Evolutionary conservation across 2,113 vertebrate species (phyloP), one percentile per base, ranked within the genome.

Genomic region (Mobula birostris): DNA sequence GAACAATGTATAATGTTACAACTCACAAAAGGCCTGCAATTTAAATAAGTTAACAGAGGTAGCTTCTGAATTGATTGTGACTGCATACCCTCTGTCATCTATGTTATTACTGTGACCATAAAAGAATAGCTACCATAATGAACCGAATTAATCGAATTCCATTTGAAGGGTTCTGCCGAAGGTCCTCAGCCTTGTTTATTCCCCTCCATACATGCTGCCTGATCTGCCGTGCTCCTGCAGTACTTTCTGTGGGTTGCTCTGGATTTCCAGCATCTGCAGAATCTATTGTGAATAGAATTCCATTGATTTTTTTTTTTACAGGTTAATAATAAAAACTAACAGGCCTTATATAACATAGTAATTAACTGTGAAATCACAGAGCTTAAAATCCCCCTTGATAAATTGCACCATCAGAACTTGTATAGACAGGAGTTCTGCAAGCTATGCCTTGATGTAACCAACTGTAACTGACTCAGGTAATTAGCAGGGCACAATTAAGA

Each of bases 11-110:
- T 88, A 63, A 36, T 92, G 36, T 72, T 24, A 72, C 90, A 92
- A 21, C 70, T 72, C 36, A 72, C 19, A 15, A 93, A 36, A 72
- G 48, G 70, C 61, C 72, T 74, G 24, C 91, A 12, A 76, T 5
- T 93, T 72, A 76, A 88, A 15, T 48, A 56, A 24, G 21, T 93
- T 93, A 14, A 40, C n/a, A 93, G 68, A 76, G 40, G 91, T 91
- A 91, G n/a, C 32, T 56, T 72, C n/a, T 74, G 40, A 76, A 36
- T 93, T 74, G 40, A 12, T 93, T 76, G 70, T 56, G 72, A 56
- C 8, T 72, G 48, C 21, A 24, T 56, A 5, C 19, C 48, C 40
- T 74, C 40, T 74, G 91, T 12, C 48, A 56, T 74, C 29, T 40
- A 15, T 93, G 21, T 93, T 48, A 93, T 93, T 74, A 40, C 68